Base-by-base conservation (phyloP, 2,797 vertebrate species). In the Alfaro cultratus region DNA sequence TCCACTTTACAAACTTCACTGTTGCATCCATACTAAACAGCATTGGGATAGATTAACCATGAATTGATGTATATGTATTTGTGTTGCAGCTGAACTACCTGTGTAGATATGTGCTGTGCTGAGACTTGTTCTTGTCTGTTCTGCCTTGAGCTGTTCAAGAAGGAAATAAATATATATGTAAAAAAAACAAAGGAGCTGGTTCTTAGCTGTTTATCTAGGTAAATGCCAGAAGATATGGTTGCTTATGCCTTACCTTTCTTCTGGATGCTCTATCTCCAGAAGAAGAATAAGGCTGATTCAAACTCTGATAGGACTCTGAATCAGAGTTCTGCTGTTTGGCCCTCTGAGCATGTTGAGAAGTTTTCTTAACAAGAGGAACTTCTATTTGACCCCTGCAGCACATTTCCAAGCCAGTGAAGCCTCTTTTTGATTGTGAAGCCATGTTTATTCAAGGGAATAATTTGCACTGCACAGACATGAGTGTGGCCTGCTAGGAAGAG, bases 391-490 rank as follows among this genome's bases (percentile, higher is more conserved):
- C 95, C 91, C 93, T 94, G 92, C 85, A 85, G 94, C 95, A 95
- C 89, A 36, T 95, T 97, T 96, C 94, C 95, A 93, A 94, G 86
- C 93, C 94, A 93, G 89, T 95, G 95, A 90, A 96, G 94, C 94
- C 93, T 94, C 83, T 34, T 92, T 95, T 92, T 83, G 93, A 91
- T 96, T 96, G 91, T 89, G 93, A 93, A 93, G 91, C 88, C 93
- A 91, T 96, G 94, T 82, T 96, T 95, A 94, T 96, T 96, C 94
- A 94, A 94, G 96, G 93, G 95, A 94, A 94, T 97, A 95, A 96
- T 96, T 81, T 84, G 89, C 91, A 89, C 87, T 89, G 92, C 90
- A 88, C 93, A 94, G 90, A 94, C 87, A 85, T 82, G 88, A 91
- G 89, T 89, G 84, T 86, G 86, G 83, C 88, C 86, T 86, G 91